Evolutionary conservation across 2,113 vertebrate genomes (phyloP).

Genomic region (Meriones unguiculatus): DNA sequence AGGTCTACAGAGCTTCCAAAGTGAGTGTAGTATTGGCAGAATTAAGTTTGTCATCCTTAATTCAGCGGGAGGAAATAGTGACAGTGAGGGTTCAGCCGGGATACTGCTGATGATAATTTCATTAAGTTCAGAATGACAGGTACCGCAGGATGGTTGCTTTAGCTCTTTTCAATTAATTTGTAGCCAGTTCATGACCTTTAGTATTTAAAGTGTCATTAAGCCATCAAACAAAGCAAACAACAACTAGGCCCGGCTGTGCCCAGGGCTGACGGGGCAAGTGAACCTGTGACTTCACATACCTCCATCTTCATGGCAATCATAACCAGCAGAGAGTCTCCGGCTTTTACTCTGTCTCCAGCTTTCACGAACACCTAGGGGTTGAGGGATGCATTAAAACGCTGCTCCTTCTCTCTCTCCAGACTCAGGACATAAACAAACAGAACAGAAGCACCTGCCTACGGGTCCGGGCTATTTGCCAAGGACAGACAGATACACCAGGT

Average conservation of each 20-base stretch:
- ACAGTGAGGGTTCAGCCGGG: background rate
- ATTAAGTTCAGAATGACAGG: background rate
- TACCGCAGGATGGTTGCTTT: background rate
- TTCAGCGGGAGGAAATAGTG: constrained; percentile 1
- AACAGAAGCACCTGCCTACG: background rate
- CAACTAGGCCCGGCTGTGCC: background rate
- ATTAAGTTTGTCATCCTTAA: background rate
- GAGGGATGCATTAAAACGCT: constrained; percentile 16
- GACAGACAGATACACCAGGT: background rate
- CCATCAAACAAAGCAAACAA: background rate
- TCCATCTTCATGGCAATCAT: constrained; percentile 99
- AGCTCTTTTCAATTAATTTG: background rate
- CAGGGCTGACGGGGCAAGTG: background rate
- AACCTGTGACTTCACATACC: constrained; percentile 85
- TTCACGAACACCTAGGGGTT: constrained; percentile 94
- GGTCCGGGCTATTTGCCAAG: background rate
- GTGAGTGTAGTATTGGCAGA: background rate
- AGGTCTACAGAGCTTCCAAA: background rate
- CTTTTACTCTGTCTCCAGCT: constrained; percentile 92
- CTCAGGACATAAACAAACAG: background rate
- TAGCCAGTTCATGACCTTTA: background rate
- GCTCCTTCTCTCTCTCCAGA: background rate
- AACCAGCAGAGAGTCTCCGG: constrained; percentile 94
- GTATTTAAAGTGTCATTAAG: constrained; percentile 3
- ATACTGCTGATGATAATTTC: background rate